A percentile compares a stretch with the other conserved stretches of the same genome.
Conservation (phyloP, 2,888 invertebrate genomes). For the Danaus chrysippus region DNA sequence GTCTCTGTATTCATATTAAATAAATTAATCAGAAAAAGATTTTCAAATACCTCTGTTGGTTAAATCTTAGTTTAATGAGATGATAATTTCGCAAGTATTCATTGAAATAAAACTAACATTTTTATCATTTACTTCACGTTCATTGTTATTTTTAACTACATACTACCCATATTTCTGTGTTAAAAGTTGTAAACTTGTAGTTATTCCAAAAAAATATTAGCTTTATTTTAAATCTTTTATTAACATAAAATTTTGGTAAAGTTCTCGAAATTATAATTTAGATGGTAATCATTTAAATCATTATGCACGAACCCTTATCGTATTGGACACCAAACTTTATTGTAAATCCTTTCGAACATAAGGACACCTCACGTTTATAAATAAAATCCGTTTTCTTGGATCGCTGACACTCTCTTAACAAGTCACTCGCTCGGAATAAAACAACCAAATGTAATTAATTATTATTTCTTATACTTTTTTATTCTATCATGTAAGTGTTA, state of each 20-base stretch:
- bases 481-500: background rate
- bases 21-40: no score
- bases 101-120: no score
- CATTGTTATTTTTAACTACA: no score
- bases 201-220: no score
- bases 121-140: no score
- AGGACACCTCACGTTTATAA: constrained; percentile 23
- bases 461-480: background rate
- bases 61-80: no score
- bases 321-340: constrained; percentile 11
- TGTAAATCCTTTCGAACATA: constrained; percentile 19
- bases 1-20: no score
- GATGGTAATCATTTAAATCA: background rate
- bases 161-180: no score
- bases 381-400: constrained; percentile 21
- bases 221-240: no score
- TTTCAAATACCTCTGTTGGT: no score
- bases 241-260: background rate
- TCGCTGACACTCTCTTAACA: constrained; percentile 17
- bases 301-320: constrained; percentile 12
- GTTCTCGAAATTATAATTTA: background rate
- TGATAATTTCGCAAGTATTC: no score
- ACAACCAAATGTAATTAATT: background rate
- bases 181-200: no score
- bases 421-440: background rate